Conservation (phyloP, 2,797 vertebrate species). For the Mus caroli region DNA sequence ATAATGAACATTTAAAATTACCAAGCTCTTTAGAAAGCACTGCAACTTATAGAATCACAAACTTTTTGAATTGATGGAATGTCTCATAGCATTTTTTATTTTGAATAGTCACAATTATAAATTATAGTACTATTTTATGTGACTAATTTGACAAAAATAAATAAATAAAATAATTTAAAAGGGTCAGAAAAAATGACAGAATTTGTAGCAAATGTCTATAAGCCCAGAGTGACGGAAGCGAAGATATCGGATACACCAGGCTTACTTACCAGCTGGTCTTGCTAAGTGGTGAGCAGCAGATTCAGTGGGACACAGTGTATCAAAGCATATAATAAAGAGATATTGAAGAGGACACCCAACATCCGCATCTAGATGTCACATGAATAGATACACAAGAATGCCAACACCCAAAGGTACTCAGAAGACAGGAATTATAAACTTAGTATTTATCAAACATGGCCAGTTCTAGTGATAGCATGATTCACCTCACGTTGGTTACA, state of each 20-base stretch:
- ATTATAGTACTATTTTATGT: neutral
- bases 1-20: neutral
- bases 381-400: neutral
- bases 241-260: neutral
- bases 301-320: neutral
- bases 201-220: neutral
- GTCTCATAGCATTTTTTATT: neutral
- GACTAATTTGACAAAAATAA: neutral
- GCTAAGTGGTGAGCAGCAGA: neutral
- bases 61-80: neutral
- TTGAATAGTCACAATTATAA: neutral
- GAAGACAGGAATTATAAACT: neutral
- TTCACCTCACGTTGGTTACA: neutral
- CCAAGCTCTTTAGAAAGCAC: neutral
- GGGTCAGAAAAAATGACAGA: neutral
- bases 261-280: neutral
- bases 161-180: neutral
- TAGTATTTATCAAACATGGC: neutral
- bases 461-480: neutral
- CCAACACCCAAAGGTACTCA: neutral
- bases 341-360: neutral
- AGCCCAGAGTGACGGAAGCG: neutral
- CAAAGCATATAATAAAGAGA: neutral
- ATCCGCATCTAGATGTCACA: neutral
- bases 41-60: neutral